Evolutionary conservation across 2,113 vertebrate species (phyloP).

Genomic region (Elanus axillaris): DNA sequence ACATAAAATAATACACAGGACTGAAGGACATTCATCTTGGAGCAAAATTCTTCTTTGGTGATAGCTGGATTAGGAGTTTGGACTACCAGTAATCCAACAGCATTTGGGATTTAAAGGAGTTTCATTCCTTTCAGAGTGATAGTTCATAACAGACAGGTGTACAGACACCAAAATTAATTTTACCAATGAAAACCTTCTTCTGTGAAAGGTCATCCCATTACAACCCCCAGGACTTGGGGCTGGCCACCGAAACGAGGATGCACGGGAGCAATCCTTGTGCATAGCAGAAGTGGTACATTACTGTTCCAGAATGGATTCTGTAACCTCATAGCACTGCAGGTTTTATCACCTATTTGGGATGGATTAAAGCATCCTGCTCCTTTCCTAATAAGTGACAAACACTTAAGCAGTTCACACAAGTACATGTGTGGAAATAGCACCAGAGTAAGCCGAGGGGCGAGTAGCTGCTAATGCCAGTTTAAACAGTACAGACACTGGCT

Average conservation of each 20-base stretch:
- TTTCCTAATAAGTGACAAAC: not conserved
- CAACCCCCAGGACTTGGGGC: not conserved
- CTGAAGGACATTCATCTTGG: not conserved
- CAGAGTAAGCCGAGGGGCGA: rapidly evolving
- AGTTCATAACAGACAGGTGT: not conserved
- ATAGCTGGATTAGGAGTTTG: not conserved
- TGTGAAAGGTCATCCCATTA: not conserved
- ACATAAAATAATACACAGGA: not conserved
- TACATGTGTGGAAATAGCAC: not conserved
- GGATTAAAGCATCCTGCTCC: not conserved
- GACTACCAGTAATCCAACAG: not conserved
- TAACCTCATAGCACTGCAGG: not conserved
- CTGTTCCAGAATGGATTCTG: not conserved
- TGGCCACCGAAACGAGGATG: not conserved
- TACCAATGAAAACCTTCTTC: not conserved
- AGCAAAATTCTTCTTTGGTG: not conserved
- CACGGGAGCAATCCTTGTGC: not conserved
- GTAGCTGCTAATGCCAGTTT: not conserved
- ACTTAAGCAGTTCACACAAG: not conserved
- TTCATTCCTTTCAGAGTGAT: not conserved
- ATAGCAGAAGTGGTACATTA: not conserved
- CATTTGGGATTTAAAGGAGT: not conserved
- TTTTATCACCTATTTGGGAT: not conserved
- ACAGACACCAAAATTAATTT: not conserved
- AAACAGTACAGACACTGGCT: not conserved